These are phyloP conservation scores for Astreopora myriophthalma DNA, from an alignment of 64 coral and sea anemone species.

Conservation along the genomic window DNA sequence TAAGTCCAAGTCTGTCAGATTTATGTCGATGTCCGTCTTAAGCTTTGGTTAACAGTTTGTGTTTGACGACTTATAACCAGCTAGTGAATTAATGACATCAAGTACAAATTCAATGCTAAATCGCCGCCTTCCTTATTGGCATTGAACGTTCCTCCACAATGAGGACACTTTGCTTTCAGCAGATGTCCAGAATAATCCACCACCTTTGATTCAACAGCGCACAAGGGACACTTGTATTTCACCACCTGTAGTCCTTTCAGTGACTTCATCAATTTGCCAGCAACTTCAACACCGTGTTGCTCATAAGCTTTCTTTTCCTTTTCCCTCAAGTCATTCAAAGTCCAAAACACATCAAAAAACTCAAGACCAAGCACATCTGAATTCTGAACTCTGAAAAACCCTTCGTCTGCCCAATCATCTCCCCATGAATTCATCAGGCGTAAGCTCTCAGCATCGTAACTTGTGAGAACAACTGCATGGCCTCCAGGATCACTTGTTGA, in stretches of 20 bases:
- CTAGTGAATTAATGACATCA: too few species aligned
- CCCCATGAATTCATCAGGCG: conserved; percentile 59
- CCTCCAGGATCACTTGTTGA: not conserved
- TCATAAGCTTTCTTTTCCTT: conserved; percentile 1
- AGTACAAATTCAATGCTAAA: too few species aligned
- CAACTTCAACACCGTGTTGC: conserved; percentile 15
- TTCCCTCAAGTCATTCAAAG: not conserved
- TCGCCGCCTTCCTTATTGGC: too few species aligned
- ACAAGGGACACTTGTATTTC: conserved; percentile 5
- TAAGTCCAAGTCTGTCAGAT: too few species aligned
- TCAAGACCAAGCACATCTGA: conserved; percentile 37
- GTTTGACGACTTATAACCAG: too few species aligned
- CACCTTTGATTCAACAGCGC: too few species aligned
- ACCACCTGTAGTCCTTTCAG: not conserved
- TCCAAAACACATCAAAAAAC: conserved; percentile 56
- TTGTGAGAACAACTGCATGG: conserved; percentile 49
- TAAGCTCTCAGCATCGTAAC: not conserved
- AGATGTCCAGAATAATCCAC: too few species aligned
- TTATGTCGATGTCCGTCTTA: too few species aligned
- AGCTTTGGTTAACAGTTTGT: too few species aligned
- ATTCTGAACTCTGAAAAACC: conserved; percentile 7
- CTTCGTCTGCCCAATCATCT: too few species aligned
- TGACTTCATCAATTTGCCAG: not conserved
- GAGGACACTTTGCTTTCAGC: too few species aligned
- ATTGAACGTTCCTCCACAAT: too few species aligned